Base-by-base conservation (phyloP, 2,888 invertebrate genomes). In the Agonopterix heracliana region DNA sequence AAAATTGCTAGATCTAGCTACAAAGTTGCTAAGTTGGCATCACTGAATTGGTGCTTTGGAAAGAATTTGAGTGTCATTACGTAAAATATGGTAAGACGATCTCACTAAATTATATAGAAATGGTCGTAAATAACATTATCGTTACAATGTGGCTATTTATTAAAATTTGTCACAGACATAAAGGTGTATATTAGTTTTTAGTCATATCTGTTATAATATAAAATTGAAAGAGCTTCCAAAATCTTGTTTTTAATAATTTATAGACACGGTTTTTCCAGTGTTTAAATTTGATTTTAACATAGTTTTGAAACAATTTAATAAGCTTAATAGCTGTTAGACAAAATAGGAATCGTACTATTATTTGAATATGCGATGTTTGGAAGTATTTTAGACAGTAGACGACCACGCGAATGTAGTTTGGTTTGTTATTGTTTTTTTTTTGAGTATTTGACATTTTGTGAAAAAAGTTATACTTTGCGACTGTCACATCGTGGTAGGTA, bases 31-130 rank as follows among this genome's bases (percentile, higher is more conserved):
- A n/a, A n/a, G n/a, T n/a, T n/a, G n/a, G n/a, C n/a, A n/a, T n/a
- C n/a, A n/a, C n/a, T n/a, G n/a, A n/a, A n/a, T n/a, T n/a, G 8
- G 38, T 11, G 1, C 35, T 14, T 26, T 11, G 26, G 34, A 54
- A 56, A 59, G 56, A 57, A 62, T 61, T 57, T 40, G 53, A 59
- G 63, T 64, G 61, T 63, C 59, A 63, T 64, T 57, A 60, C 50
- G 54, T 59, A 57, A 62, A 48, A 54, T 61, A 64, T 57, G 45
- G 50, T 55, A 45, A 46, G 48, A 45, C 51, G 53, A 54, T 56
- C 47, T 51, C 45, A 55, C 54, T 68, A 68, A 69, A 70, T 67
- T 67, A 61, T 59, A 45, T 49, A 44, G 47, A 50, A 49, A 45
- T 48, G 43, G 4, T 42, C 45, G 43, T 50, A 52, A 52, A 52